Evolutionary conservation across 2,888 invertebrate species (phyloP), one percentile per base, ranked within the genome.

Genomic region (Helleia helle): DNA sequence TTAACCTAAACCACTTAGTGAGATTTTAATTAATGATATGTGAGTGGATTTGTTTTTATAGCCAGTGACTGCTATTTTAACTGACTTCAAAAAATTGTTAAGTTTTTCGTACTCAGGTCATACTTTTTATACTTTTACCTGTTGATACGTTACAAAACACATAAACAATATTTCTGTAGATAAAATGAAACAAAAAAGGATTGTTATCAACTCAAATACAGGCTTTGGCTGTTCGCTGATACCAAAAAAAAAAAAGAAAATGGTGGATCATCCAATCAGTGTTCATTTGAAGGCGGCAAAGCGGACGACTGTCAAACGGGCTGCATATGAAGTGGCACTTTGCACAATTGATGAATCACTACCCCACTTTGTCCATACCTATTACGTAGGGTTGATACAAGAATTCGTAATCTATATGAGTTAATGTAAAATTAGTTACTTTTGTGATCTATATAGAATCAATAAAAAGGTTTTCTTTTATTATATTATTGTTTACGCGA

Each of bases 281-380:
- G 57, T 62, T 63, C 56, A 64, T 63, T 65, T 58, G 54, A 47
- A 68, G 58, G 64, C 64, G 62, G 57, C 57, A 70, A 69, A 71
- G 66, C 64, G 65, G 48, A 61, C 56, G 66, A 64, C 66, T 59
- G 67, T 65, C 64, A 64, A 67, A 61, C 64, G 62, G 65, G 59
- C 65, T 63, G 71, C 70, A 71, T 76, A 67, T 74, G 74, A 76
- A 75, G 74, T 74, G 71, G 64, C 71, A 72, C 73, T 76, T 73
- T 70, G 66, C 69, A 70, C 73, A 71, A 73, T 70, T 73, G 73
- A 75, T 71, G 75, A 73, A 73, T 72, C 69, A 67, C 69, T 66
- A 65, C 68, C 71, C 71, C 59, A 53, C 55, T 57, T 54, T 52
- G 47, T 48, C 41, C 49, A 51, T 43, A 42, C 48, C 50, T 46